Evolutionary conservation across 2,113 vertebrate species (phyloP).

Genomic region (Poeciliopsis retropinna): DNA sequence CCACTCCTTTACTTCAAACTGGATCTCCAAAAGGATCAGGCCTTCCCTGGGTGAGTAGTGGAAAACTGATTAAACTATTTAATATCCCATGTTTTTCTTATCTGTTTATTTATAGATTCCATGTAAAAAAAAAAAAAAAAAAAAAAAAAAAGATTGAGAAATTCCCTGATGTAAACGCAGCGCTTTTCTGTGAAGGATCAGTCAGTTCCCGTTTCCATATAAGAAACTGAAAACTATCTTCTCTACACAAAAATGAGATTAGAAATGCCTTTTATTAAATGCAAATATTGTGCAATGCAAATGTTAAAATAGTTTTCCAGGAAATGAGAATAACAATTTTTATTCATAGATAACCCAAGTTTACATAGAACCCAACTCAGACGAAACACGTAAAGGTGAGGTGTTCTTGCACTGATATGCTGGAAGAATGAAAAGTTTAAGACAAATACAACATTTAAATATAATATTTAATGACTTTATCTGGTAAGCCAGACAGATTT

Average conservation of each 20-base stretch:
- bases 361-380: too few relatives aligned
- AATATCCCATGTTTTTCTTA: too few relatives aligned
- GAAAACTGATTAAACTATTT: neutral
- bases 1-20: constrained; percentile 8
- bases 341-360: neutral
- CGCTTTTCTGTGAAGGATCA: too few relatives aligned
- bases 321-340: neutral
- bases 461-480: too few relatives aligned
- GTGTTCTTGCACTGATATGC: too few relatives aligned
- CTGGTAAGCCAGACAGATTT: too few relatives aligned
- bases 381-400: too few relatives aligned
- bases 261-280: neutral
- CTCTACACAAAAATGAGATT: neutral
- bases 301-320: neutral
- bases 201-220: neutral
- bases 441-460: too few relatives aligned
- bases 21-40: constrained; percentile 45
- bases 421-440: too few relatives aligned
- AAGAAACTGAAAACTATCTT: neutral
- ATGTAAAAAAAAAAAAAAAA: neutral
- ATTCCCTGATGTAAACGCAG: neutral
- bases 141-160: neutral
- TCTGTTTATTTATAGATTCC: neutral
- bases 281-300: neutral
- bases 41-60: constrained; percentile 54